Evolutionary conservation across 37 sponge, comb jelly and placozoan genomes (phyloP).

Genomic region (Amphimedon queenslandica): DNA sequence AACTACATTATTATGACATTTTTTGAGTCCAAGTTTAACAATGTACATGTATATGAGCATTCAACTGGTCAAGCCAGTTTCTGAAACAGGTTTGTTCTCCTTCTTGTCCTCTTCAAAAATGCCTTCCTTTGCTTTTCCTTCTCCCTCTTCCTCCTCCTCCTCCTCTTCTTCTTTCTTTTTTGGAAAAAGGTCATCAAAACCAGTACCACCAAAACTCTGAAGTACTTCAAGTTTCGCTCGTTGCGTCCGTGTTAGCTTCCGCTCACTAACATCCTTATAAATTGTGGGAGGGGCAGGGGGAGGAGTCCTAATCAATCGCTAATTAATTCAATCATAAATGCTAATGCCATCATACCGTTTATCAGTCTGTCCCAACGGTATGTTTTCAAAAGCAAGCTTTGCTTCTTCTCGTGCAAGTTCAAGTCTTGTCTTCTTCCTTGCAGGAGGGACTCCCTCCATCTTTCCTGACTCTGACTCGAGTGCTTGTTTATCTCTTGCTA

Average conservation of each 20-base stretch:
- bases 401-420: conserved; percentile 26
- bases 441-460: background rate
- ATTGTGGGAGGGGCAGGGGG: background rate
- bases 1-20: too few species aligned
- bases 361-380: conserved; percentile 15
- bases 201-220: conserved; percentile 40
- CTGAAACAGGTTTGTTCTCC: background rate
- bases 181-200: conserved; percentile 21
- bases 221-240: conserved; percentile 30
- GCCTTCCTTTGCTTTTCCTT: background rate
- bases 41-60: too few species aligned
- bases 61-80: too few species aligned
- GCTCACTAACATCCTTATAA: background rate
- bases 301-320: too few species aligned
- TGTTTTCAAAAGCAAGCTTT: conserved; percentile 2
- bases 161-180: conserved; percentile 1
- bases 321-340: too few species aligned
- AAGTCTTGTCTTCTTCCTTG: conserved; percentile 30
- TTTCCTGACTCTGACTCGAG: background rate
- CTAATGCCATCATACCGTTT: background rate
- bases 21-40: too few species aligned
- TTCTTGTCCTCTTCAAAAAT: background rate
- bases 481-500: background rate
- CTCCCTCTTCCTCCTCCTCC: background rate
- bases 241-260: conserved; percentile 35